Evolutionary conservation across 2,797 vertebrate genomes (phyloP), one percentile per base, ranked within the genome.

Genomic region (Scleropages formosus): DNA sequence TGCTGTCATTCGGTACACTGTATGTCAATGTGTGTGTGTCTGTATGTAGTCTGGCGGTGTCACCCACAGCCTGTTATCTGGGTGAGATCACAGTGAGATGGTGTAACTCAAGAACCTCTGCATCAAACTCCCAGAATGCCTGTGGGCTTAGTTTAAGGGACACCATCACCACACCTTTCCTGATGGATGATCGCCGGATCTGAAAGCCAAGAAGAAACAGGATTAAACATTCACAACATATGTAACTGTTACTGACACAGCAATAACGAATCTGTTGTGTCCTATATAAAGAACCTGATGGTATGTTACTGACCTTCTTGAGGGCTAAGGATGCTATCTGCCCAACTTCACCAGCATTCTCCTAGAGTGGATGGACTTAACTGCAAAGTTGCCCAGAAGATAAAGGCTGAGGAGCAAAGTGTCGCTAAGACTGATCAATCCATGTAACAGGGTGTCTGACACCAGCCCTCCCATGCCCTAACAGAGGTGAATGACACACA

Each of bases 381-480:
- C 98, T 0, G 98, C 96, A 88, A 99, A 99, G 88, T 94, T 96
- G 59, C 98, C 98, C 73, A 99, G 85, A 4, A 97, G 96, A 81
- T 99, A 98, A 0, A 98, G 98, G 13, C 98, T 98, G 44, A 99
- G 89, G n/a, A 99, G 90, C 90, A 99, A 91, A 0, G 94, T 97
- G 78, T 99, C 98, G 60, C 98, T 99, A 75, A 99, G 88, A 73
- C 96, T 95, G 86, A 99, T 99, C 15, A 99, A 89, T 78, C 98
- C 98, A 51, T 96, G 93, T 84, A 99, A 87, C 6, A 96, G 98
- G 0, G 98, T 99, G 44, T 97, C 97, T 0, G 98, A 99, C 22
- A 99, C 98, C 44, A 99, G 98, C 1, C 98, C 99, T 78, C 98
- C 98, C 78, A 99, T 97, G 63, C 98, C 97, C 98, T 99, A n/a